Base-by-base conservation (phyloP, 2,113 vertebrate species). In the Phoxinus phoxinus region DNA sequence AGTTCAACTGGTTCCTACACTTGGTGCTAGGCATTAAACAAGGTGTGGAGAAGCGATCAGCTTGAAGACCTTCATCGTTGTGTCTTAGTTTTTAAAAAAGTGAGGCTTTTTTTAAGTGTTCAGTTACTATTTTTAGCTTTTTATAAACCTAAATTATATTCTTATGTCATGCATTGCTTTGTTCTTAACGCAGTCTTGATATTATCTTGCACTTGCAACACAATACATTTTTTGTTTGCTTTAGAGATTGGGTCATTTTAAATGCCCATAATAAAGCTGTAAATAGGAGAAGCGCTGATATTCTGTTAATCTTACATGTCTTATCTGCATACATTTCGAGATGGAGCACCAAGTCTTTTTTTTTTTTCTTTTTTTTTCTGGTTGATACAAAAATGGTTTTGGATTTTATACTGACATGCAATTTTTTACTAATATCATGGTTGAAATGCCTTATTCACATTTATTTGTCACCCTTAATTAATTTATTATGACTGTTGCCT, bases 1-100 rank as follows among this genome's bases (percentile, higher is more conserved):
- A 99, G 88, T 97, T 99, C 89, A 99, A 99, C 91, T 99, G 98
- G 98, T 99, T 99, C 90, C 94, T 99, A 67, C 98, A 99, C 85
- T 95, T 99, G 91, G 97, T 99, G 85, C 95, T 99, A 69, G 98
- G 98, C 80, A 98, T 98, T 92, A 99, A 99, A 88, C 98, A 99
- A 94, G 98, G 98, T 10, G 96, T 96, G 85, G 97, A 99, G 89
- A 98, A 99, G 87, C 96, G 97, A 27, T 99, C 97, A 51, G 96
- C 96, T 72, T 97, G 87, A 88, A 19, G 53, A 1, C 12, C 10
- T 23, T n/a, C n/a, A n/a, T n/a, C n/a, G n/a, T n/a, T n/a, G 5
- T 7, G 32, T 21, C 46, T 82, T 46, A 3, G 13, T 75, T 75
- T 75, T 74, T 0, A 11, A 37, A 71, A 69, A 69, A 35, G 17